phyloP scores from a whole-genome alignment of 2,113 vertebrate species.

The Saguinus midas region DNA sequence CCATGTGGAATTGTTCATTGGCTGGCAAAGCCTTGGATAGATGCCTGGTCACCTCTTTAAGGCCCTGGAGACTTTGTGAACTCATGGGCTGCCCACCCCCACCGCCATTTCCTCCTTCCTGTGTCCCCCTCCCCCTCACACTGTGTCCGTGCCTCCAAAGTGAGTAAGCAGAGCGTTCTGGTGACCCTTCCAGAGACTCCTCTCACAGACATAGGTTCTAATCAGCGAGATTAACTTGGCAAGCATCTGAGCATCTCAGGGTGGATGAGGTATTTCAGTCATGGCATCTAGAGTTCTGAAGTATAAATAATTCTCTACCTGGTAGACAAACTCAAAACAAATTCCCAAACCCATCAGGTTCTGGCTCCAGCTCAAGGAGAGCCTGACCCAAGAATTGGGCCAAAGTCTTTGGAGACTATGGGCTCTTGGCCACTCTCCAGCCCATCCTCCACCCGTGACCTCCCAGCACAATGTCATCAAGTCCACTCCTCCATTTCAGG shows the following conservation, averaged over 20 bases:
- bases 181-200: neutral
- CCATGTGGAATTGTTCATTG: accelerated
- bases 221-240: neutral
- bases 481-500: neutral
- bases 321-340: neutral
- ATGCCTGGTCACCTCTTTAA: neutral
- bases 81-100: neutral
- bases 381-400: neutral
- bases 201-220: neutral
- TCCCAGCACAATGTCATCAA: neutral
- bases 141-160: neutral
- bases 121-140: accelerated
- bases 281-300: neutral
- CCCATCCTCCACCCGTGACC: neutral
- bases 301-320: neutral
- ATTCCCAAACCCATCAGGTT: neutral
- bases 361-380: neutral
- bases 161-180: neutral
- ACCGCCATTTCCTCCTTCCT: neutral
- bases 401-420: neutral
- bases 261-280: neutral
- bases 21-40: neutral
- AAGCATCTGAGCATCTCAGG: neutral
- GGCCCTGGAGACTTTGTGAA: neutral
- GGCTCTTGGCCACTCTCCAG: neutral